These are phyloP conservation scores for Phaenicophaeus curvirostris DNA, from an alignment of 2,797 vertebrate species.

Conservation along the genomic window DNA sequence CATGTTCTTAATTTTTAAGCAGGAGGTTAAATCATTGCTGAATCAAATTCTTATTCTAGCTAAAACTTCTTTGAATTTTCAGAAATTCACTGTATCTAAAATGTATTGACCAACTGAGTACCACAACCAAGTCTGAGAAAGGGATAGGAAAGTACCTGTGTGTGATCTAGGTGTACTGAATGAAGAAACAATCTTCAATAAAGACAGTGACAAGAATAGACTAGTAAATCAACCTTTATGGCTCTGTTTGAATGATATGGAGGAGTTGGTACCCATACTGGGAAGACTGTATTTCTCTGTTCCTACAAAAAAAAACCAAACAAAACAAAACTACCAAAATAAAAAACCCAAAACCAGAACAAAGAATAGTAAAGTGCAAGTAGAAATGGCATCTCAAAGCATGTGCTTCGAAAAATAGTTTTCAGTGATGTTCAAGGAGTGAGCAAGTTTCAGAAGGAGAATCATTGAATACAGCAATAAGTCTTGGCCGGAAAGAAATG, in stretches of 20 bases:
- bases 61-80: not conserved
- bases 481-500: not conserved
- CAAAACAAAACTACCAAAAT: too few species aligned
- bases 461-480: not conserved
- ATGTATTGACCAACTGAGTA: not conserved
- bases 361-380: not conserved
- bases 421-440: not conserved
- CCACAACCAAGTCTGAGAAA: not conserved
- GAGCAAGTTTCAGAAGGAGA: not conserved
- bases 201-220: not conserved
- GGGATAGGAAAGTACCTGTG: not conserved
- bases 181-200: not conserved
- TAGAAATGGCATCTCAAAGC: not conserved
- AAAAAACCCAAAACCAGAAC: too few species aligned
- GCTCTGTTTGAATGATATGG: not conserved
- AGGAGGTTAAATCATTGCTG: not conserved
- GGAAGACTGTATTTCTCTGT: not conserved
- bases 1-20: not conserved
- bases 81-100: not conserved
- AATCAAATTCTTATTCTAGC: not conserved
- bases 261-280: not conserved
- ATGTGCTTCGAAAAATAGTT: not conserved
- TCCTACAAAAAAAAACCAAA: not conserved
- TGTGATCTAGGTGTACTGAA: not conserved
- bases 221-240: not conserved